A percentile compares a stretch with the other conserved stretches of the same genome.
These are phyloP conservation scores for Thecocarcelia acutangulata DNA, from an alignment of 2,888 invertebrate species.

Conservation along the genomic window DNA sequence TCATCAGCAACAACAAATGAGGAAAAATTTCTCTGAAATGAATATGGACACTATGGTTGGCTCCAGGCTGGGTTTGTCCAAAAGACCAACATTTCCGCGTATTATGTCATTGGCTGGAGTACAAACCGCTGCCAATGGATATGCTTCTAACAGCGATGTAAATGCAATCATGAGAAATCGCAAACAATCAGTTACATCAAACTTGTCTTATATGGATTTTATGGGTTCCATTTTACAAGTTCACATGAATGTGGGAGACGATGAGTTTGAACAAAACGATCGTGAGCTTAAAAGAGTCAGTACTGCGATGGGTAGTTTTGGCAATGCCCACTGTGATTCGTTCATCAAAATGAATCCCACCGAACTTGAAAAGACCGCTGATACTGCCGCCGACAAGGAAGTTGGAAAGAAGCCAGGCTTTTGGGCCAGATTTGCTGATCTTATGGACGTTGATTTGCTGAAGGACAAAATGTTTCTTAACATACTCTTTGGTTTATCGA, in stretches of 20 bases:
- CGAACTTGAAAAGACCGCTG: constrained; percentile 76
- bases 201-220: constrained; percentile 88
- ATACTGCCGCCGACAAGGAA: constrained; percentile 68
- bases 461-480: constrained; percentile 89
- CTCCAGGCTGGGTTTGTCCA: constrained; percentile 77
- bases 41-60: constrained; percentile 81
- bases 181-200: constrained; percentile 87
- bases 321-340: constrained; percentile 78
- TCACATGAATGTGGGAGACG: constrained; percentile 84
- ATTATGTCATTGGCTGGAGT: constrained; percentile 81
- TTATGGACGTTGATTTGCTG: constrained; percentile 88
- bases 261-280: constrained; percentile 80
- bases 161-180: constrained; percentile 82
- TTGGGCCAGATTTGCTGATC: constrained; percentile 83
- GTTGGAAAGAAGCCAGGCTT: constrained; percentile 81
- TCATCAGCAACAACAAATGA: constrained; percentile 76
- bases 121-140: constrained; percentile 75
- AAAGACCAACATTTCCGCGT: constrained; percentile 81
- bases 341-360: constrained; percentile 80
- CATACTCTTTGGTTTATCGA: constrained; percentile 87
- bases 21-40: constrained; percentile 81
- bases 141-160: constrained; percentile 82
- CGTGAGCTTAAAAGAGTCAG: constrained; percentile 79
- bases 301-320: constrained; percentile 78
- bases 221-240: constrained; percentile 88